phyloP scores from a whole-genome alignment of 2,113 vertebrate genomes.

The Colossoma macropomum region DNA sequence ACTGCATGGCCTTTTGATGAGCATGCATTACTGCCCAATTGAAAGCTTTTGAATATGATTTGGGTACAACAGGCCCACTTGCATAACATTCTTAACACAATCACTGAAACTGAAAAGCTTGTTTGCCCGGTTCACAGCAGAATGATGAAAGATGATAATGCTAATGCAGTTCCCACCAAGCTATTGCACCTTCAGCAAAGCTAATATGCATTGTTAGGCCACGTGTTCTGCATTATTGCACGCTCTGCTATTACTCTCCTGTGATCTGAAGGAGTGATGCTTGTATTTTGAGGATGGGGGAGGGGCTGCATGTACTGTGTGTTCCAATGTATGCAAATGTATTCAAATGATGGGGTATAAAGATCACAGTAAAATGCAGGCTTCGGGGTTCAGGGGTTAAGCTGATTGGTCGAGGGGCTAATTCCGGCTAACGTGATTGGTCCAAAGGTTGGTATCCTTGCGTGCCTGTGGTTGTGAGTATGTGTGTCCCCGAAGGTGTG shows the following conservation, averaged over 20 bases:
- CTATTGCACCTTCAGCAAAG: background rate
- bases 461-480: constrained; percentile 39
- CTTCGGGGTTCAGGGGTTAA: constrained; percentile 43
- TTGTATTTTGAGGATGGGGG: constrained; percentile 26
- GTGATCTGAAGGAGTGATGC: constrained; percentile 4
- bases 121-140: background rate
- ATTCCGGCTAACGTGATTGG: constrained; percentile 41
- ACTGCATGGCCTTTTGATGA: too few species aligned
- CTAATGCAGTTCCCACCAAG: background rate
- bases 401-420: constrained; percentile 50
- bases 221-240: background rate
- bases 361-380: constrained; percentile 43
- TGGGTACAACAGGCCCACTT: background rate
- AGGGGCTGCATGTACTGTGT: constrained; percentile 13
- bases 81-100: background rate
- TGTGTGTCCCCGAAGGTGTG: constrained; percentile 32
- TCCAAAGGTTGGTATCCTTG: constrained; percentile 31
- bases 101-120: too few species aligned
- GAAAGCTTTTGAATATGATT: too few species aligned
- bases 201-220: background rate
- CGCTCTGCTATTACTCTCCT: background rate
- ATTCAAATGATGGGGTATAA: constrained; percentile 58
- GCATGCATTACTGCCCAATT: too few species aligned
- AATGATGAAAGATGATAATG: background rate
- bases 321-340: constrained; percentile 63